phyloP scores from a whole-genome alignment of 2,113 vertebrate species.

The Malurus alboscapulatus region DNA sequence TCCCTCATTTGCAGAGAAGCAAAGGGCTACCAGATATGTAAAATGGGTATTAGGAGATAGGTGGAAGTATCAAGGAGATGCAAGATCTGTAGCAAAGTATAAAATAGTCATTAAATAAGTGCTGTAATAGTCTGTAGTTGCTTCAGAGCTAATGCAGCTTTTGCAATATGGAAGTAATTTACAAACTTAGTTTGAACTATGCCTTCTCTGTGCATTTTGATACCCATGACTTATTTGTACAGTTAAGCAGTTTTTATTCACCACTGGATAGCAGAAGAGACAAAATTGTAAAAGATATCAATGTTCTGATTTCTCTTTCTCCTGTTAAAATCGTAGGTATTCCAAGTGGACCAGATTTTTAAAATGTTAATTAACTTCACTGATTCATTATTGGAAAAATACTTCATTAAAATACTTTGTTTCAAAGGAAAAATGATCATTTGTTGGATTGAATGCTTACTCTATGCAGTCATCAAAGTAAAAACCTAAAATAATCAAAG shows the following conservation, averaged over 20 bases:
- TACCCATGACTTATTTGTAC: neutral
- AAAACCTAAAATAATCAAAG: neutral
- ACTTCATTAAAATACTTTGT: neutral
- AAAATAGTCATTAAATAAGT: neutral
- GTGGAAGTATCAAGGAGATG: neutral
- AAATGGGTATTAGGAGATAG: neutral
- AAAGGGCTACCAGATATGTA: neutral
- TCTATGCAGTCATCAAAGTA: neutral
- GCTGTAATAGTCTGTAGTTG: neutral
- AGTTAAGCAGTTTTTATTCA: neutral
- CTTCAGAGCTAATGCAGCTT: neutral
- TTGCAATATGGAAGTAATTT: neutral
- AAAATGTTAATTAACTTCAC: neutral
- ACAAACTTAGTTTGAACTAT: neutral
- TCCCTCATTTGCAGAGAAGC: neutral
- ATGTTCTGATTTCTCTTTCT: neutral
- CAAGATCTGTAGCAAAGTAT: neutral
- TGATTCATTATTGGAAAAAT: neutral
- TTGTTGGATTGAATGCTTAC: neutral
- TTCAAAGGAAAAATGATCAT: neutral
- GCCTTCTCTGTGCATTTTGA: neutral
- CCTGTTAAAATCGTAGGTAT: neutral
- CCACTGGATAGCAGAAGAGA: neutral
- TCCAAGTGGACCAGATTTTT: neutral
- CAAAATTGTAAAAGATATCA: neutral